Percentiles rank a stretch among this genome's conserved stretches.
Evolutionary conservation across 1,140 invertebrate species (phyloP).

Genomic region (Pectinophora gossypiella): DNA sequence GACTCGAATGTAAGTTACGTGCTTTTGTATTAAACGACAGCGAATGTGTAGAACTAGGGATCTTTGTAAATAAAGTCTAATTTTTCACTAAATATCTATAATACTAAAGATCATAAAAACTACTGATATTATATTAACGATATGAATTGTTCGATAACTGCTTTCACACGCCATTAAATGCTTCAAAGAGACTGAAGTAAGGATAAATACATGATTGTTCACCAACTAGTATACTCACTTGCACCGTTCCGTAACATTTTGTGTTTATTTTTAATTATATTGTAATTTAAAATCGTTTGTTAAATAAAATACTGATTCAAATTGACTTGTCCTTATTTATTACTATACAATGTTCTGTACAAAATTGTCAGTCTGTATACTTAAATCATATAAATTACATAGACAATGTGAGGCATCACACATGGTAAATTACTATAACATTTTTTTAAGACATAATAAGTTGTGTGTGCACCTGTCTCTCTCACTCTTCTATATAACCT

Average conservation of each 20-base stretch:
- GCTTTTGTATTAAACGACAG: constrained; percentile 1
- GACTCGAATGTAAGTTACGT: background rate
- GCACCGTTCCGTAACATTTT: constrained; percentile 38
- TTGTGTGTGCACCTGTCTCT: too few relatives aligned
- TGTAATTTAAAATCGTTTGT: constrained; percentile 52
- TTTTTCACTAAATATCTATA: background rate
- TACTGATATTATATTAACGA: background rate
- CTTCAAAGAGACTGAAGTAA: constrained; percentile 55
- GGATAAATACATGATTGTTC: constrained; percentile 12
- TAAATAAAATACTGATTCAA: constrained; percentile 54
- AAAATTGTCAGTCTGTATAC: constrained; percentile 42
- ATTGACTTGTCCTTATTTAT: constrained; percentile 35
- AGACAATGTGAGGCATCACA: too few relatives aligned
- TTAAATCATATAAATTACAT: constrained; percentile 6
- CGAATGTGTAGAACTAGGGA: background rate
- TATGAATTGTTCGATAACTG: background rate
- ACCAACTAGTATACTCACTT: constrained; percentile 35
- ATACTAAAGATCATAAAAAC: background rate
- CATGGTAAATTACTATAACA: too few relatives aligned
- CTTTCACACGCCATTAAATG: constrained; percentile 16
- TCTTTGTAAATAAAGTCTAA: constrained; percentile 1
- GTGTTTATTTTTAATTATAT: constrained; percentile 30
- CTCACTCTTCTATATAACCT: too few relatives aligned
- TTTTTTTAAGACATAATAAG: too few relatives aligned
- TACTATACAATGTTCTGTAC: constrained; percentile 21